Evolutionary conservation across 2,888 invertebrate genomes (phyloP).

Genomic region (Enchytraeus crypticus): DNA sequence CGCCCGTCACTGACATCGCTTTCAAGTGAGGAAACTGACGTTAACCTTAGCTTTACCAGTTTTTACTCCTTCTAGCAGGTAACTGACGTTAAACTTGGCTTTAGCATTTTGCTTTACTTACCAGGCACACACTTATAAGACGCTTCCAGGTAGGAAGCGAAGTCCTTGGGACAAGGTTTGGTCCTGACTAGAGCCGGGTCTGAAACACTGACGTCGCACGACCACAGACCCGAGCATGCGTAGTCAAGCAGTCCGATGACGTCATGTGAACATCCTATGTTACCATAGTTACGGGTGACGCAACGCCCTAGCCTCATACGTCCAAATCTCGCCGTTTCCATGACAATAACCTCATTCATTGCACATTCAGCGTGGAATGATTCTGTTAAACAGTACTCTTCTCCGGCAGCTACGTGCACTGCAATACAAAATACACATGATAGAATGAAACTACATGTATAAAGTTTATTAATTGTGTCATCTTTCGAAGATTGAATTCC

Average conservation of each 20-base stretch:
- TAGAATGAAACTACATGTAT: no score
- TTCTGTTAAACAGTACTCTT: slow-evolving; percentile 20
- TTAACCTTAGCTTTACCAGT: no score
- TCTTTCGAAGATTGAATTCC: no score
- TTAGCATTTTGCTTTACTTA: no score
- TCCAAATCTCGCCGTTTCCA: slow-evolving; percentile 15
- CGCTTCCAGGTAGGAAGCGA: slow-evolving; percentile 24
- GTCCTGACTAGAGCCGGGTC: slow-evolving; percentile 24
- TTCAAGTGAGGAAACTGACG: no score
- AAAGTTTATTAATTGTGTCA: no score
- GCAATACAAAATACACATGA: no score
- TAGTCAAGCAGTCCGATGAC: slow-evolving; percentile 20
- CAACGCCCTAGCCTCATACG: slow-evolving; percentile 21
- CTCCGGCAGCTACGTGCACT: no score
- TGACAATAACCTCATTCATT: slow-evolving; percentile 12
- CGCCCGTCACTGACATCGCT: no score
- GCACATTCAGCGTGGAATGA: slow-evolving; percentile 15
- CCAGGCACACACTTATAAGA: slow-evolving; percentile 22
- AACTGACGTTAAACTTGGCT: no score
- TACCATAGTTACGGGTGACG: slow-evolving; percentile 20
- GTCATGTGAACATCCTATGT: slow-evolving; percentile 18
- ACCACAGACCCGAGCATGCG: slow-evolving; percentile 21
- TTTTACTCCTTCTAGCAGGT: no score
- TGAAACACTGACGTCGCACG: slow-evolving; percentile 24
- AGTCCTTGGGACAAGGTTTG: slow-evolving; percentile 26